A percentile compares a stretch with the other conserved stretches of the same genome.
Conservation (phyloP, 2,797 vertebrate species). For the Hippopotamyrus pictus region DNA sequence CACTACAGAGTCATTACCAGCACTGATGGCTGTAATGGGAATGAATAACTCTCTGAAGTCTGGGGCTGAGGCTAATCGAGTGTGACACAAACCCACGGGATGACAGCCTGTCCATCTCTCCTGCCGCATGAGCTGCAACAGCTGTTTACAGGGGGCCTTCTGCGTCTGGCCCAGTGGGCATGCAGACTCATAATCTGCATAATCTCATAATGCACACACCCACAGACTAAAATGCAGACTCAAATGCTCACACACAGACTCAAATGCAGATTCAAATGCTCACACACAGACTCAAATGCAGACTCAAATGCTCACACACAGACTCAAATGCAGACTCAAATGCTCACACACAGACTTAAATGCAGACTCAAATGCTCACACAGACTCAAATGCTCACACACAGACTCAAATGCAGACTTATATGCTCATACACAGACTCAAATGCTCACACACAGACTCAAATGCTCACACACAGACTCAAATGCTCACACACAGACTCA, state of each 20-base stretch:
- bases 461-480: no score
- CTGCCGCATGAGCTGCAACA: background rate
- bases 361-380: background rate
- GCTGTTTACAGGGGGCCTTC: conserved; percentile 1
- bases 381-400: no score
- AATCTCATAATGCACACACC: background rate
- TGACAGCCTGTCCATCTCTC: background rate
- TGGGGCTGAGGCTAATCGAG: background rate
- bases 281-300: background rate
- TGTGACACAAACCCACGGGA: background rate
- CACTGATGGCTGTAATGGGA: conserved; percentile 21
- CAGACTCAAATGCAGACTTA: no score
- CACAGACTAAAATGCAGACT: background rate
- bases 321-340: background rate
- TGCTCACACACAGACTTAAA: background rate
- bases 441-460: no score
- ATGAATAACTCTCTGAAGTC: conserved; percentile 7
- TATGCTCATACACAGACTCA: no score
- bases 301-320: background rate
- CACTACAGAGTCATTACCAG: conserved; percentile 16
- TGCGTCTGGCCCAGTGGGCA: background rate
- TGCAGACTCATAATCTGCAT: background rate
- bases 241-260: background rate
- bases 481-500: no score
- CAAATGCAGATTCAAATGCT: background rate